Conservation (phyloP, 2,797 vertebrate genomes). For the Sebastes paucispinis region DNA sequence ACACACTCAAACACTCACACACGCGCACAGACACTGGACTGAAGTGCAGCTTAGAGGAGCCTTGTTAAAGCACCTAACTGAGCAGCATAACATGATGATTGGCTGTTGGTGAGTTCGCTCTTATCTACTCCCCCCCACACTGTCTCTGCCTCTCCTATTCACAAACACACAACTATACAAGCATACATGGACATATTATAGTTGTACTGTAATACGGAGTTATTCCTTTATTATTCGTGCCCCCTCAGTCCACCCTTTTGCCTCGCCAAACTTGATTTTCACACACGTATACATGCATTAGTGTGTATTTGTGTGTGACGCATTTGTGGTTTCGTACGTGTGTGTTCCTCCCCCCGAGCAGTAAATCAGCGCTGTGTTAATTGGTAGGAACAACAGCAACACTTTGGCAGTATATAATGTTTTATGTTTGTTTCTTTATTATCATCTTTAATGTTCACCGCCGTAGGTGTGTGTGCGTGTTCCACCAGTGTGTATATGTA, state of each 20-base stretch:
- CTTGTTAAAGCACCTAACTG: constrained; percentile 66
- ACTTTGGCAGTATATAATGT: constrained; percentile 99
- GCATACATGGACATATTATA: neutral
- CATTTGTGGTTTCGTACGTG: constrained; percentile 18
- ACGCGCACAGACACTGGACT: constrained; percentile 33
- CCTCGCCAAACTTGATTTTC: constrained; percentile 9
- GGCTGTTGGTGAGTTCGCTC: constrained; percentile 55
- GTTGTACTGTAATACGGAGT: constrained; percentile 28
- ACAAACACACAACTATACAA: constrained; percentile 9
- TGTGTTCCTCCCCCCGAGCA: constrained; percentile 82
- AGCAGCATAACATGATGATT: constrained; percentile 71
- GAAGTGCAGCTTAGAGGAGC: constrained; percentile 47
- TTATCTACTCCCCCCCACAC: constrained; percentile 19
- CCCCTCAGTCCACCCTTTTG: constrained; percentile 13
- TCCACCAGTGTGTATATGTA: constrained; percentile 55
- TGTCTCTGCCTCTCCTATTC: neutral
- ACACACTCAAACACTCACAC: constrained; percentile 14
- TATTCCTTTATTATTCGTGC: constrained; percentile 42
- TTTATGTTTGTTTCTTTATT: constrained; percentile 99
- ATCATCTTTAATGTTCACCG: constrained; percentile 87
- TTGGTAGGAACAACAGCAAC: constrained; percentile 98
- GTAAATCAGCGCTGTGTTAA: constrained; percentile 99
- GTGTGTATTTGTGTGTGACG: constrained; percentile 13
- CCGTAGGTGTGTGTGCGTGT: constrained; percentile 42
- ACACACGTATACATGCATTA: constrained; percentile 12